These are phyloP conservation scores for Diploscapter pachys DNA, from an alignment of 1,140 invertebrate species.

Conservation along the genomic window DNA sequence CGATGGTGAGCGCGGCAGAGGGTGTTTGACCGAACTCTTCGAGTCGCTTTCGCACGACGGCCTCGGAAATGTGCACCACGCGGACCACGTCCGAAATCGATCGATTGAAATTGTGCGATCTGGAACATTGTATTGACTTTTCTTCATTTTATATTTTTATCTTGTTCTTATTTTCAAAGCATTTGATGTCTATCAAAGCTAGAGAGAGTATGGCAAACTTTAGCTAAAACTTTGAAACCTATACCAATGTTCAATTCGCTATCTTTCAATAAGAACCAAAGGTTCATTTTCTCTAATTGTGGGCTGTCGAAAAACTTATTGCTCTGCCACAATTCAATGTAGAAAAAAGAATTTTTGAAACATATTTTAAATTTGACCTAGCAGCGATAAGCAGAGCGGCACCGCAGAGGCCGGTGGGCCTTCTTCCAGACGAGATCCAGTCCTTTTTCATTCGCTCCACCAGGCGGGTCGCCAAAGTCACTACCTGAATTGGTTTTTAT, in stretches of 20 bases:
- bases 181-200: no score
- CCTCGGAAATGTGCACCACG: constrained; percentile 65
- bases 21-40: constrained; percentile 93
- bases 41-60: constrained; percentile 65
- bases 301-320: no score
- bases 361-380: constrained; percentile 67
- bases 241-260: neutral
- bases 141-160: no score
- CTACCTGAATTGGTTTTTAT: constrained; percentile 73
- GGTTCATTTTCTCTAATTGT: no score
- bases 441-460: constrained; percentile 96
- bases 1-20: constrained; percentile 80
- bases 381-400: constrained; percentile 90
- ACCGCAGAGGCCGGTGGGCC: constrained; percentile 92
- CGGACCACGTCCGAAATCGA: constrained; percentile 83
- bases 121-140: neutral
- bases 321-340: no score
- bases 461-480: constrained; percentile 85
- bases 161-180: no score
- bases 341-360: neutral
- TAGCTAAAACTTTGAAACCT: neutral
- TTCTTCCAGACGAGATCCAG: constrained; percentile 87
- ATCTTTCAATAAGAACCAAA: neutral
- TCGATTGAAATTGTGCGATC: constrained; percentile 60
- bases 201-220: no score